Conservation (phyloP, 92 coral and sea anemone genomes). For the Diadumene lineata region DNA sequence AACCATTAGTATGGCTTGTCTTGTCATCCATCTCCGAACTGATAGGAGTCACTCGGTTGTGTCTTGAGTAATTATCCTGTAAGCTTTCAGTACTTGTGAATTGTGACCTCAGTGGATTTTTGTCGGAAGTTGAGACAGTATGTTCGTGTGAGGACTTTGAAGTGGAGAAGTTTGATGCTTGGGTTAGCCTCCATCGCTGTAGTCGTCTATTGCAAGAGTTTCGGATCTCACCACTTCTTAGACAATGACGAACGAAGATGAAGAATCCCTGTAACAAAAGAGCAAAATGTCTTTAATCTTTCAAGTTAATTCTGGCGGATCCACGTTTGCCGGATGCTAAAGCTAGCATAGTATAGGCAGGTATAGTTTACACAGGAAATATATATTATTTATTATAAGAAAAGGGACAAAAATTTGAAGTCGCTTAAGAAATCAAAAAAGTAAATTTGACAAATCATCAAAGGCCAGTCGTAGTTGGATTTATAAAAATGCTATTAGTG, state of each 20-base stretch:
- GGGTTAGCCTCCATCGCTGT: conserved; percentile 43
- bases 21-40: background rate
- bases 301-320: too few species aligned
- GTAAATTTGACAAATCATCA: background rate
- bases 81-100: conserved; percentile 19
- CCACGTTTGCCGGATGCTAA: too few species aligned
- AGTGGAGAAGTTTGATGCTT: background rate
- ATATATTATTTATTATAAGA: background rate
- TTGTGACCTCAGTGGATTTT: background rate
- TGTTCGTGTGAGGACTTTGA: conserved; percentile 9
- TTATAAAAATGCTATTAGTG: background rate
- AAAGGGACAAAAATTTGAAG: background rate
- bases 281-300: too few species aligned
- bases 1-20: background rate
- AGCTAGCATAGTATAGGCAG: too few species aligned
- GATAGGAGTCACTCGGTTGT: conserved; percentile 11
- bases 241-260: conserved; percentile 65
- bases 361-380: background rate
- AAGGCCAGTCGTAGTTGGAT: background rate
- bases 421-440: background rate
- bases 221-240: conserved; percentile 62
- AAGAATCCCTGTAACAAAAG: conserved; percentile 57
- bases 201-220: conserved; percentile 28
- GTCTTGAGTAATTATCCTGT: background rate
- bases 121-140: conserved; percentile 1